Base-by-base conservation (phyloP, 2,888 invertebrate species). In the Nemoura dubitans region DNA sequence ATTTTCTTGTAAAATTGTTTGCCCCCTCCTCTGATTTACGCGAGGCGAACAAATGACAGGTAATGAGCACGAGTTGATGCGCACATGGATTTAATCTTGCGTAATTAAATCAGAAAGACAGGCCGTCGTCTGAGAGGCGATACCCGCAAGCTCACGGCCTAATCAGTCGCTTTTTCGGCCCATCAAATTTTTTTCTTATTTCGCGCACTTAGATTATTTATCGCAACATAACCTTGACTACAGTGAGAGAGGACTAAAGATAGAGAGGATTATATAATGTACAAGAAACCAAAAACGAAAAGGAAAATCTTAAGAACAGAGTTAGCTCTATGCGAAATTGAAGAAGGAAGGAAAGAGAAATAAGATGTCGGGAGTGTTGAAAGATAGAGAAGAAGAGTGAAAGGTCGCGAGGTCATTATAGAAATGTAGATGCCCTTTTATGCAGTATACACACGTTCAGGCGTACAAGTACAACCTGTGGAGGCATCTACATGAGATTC, bases 381-480 rank as follows among this genome's bases (percentile, higher is more conserved):
- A 85, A 85, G 85, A 59, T 85, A 76, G 29, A 85, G 81, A 43
- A 59, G 59, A 29, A 76, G 21, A 30, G 83, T 42, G 86, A 86
- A 80, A 86, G 86, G 86, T 86, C 86, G 42, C 21, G 30, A 86
- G 86, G 86, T 86, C 29, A 81, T 80, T 81, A 36, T 42, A 81
- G 86, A 86, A 86, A 86, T 86, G 86, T 86, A 86, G 86, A 78
- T 86, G 86, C 86, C 81, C 86, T 81, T 86, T 86, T 86, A 86
- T 86, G 84, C 84, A 84, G 84, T 59, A 76, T 5, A 84, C 29
- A 76, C 84, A 84, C 84, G 84, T 84, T 76, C 84, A 27, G 7
- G 26, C 26, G n/a, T 59, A 14, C 28, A 83, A 0, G 5, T 43
- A 42, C 43, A 42, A n/a, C 83, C 26, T 78, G 78, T 27, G 78